These are phyloP conservation scores for Rhincodon typus DNA, from an alignment of 2,797 vertebrate species.

Conservation along the genomic window DNA sequence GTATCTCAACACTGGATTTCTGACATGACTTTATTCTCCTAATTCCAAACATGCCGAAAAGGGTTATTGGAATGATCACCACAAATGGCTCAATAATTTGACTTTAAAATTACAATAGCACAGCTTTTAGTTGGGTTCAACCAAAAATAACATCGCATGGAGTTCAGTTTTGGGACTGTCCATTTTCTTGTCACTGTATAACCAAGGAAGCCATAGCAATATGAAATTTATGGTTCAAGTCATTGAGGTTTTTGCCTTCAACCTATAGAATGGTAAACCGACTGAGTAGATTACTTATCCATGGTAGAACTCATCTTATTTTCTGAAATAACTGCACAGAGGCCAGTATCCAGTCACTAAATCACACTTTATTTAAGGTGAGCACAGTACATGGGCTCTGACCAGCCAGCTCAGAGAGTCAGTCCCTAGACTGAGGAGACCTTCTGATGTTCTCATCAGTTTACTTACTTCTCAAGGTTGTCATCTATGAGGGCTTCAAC, in stretches of 20 bases:
- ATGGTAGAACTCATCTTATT: not conserved
- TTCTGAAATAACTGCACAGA: not conserved
- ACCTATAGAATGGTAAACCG: not conserved
- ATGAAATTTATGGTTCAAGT: not conserved
- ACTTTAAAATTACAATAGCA: not conserved
- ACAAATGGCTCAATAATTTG: not conserved
- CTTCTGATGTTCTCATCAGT: not conserved
- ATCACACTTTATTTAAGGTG: too few relatives aligned
- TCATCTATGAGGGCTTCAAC: not conserved
- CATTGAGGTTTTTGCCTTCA: not conserved
- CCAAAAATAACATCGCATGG: not conserved
- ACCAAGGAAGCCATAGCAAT: not conserved
- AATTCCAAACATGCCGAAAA: not conserved
- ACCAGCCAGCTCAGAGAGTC: too few relatives aligned
- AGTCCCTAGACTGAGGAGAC: too few relatives aligned
- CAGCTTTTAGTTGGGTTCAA: not conserved
- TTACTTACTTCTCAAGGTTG: not conserved
- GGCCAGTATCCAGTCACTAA: too few relatives aligned
- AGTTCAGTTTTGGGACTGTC: not conserved
- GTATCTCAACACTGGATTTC: not conserved
- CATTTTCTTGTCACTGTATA: not conserved
- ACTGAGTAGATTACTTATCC: not conserved
- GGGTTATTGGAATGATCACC: not conserved
- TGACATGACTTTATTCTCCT: not conserved
- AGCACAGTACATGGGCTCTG: too few relatives aligned